These are phyloP conservation scores for Nannoperca obscura DNA, from an alignment of 2,797 vertebrate species.

Conservation along the genomic window DNA sequence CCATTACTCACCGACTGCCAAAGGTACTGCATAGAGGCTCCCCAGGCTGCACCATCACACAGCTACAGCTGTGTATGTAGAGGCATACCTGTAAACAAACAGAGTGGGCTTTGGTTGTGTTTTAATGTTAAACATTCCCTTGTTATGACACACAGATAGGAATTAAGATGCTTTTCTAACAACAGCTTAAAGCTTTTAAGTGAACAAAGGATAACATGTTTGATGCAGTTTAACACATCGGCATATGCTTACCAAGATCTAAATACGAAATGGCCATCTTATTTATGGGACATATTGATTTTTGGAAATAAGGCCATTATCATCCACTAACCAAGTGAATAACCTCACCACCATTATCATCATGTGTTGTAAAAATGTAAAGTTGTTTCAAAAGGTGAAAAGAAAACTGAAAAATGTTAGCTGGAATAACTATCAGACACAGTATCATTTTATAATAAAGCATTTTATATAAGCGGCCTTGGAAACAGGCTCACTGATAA, in stretches of 20 bases:
- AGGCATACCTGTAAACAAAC: constrained; percentile 43
- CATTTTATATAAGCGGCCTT: neutral
- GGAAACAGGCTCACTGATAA: constrained; percentile 8
- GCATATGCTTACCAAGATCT: constrained; percentile 12
- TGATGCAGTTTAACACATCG: neutral
- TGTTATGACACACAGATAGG: constrained; percentile 4
- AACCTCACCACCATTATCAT: neutral
- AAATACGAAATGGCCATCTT: neutral
- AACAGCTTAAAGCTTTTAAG: constrained; percentile 33
- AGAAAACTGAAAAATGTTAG: neutral
- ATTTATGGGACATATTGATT: neutral
- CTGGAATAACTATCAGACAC: neutral
- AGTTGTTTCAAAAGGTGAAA: neutral
- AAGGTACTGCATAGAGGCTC: constrained; percentile 60
- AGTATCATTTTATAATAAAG: neutral
- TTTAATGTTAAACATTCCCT: constrained; percentile 28
- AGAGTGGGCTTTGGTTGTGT: constrained; percentile 15
- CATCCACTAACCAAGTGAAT: neutral
- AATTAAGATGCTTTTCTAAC: constrained; percentile 19
- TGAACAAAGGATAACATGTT: constrained; percentile 1
- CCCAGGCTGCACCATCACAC: constrained; percentile 53
- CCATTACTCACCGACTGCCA: constrained; percentile 76
- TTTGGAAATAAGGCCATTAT: neutral
- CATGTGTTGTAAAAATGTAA: neutral
- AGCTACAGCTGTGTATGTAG: constrained; percentile 38